Conservation (phyloP, 2,888 invertebrate species). For the Diplazon laetatorius region DNA sequence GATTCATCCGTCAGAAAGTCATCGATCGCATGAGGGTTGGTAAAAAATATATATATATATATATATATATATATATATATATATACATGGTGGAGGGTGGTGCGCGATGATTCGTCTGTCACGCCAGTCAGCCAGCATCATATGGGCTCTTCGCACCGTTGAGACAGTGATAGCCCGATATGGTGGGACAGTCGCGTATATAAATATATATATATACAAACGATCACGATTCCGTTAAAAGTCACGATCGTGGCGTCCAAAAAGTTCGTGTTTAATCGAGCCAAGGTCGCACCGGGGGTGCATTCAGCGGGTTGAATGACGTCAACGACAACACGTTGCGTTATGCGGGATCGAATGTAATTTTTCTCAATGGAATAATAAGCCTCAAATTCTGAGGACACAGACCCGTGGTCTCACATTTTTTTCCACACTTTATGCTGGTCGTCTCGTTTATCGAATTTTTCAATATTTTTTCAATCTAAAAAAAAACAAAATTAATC, state of each 20-base stretch:
- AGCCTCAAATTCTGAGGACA: not conserved
- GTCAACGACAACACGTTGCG: slow-evolving; percentile 31
- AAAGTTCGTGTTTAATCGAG: slow-evolving; percentile 37
- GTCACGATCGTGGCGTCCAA: slow-evolving; percentile 13
- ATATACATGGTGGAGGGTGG: slow-evolving; percentile 40
- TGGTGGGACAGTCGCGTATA: too few species aligned
- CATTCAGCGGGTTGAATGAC: slow-evolving; percentile 19
- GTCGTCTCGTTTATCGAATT: slow-evolving; percentile 11
- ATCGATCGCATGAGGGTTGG: slow-evolving; percentile 54
- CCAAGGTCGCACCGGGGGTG: slow-evolving; percentile 8
- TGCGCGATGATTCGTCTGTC: slow-evolving; percentile 26
- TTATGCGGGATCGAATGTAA: slow-evolving; percentile 53
- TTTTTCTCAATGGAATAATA: slow-evolving; percentile 34
- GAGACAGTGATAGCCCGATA: slow-evolving; percentile 39
- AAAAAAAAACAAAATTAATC: too few species aligned
- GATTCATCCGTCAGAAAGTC: slow-evolving; percentile 30
- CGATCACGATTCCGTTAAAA: slow-evolving; percentile 49
- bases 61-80: too few species aligned
- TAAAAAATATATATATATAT: too few species aligned
- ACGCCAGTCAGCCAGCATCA: slow-evolving; percentile 39
- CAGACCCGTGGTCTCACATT: not conserved
- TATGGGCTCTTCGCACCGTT: slow-evolving; percentile 35
- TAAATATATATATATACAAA: slow-evolving; percentile 5
- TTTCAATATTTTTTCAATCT: too few species aligned
- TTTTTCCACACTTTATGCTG: slow-evolving; percentile 33